A percentile compares a stretch with the other conserved stretches of the same genome.
Conservation (phyloP, 2,113 vertebrate genomes). For the Herpailurus yagouaroundi region DNA sequence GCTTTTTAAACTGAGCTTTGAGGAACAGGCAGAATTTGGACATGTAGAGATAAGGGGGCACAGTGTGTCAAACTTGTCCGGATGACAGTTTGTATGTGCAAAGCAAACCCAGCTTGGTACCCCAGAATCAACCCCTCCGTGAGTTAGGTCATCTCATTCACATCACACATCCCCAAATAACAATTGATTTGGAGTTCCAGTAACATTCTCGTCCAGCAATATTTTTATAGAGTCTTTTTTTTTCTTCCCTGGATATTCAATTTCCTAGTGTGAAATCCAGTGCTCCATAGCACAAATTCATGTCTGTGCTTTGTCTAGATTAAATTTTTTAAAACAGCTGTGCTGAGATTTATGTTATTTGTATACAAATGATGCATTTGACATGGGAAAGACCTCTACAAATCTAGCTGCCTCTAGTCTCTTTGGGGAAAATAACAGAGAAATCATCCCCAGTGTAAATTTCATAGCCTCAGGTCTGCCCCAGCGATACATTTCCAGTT, state of each 20-base stretch:
- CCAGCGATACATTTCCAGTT: neutral
- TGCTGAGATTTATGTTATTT: neutral
- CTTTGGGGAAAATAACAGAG: neutral
- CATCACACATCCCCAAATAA: neutral
- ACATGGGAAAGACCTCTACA: neutral
- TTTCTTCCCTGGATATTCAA: neutral
- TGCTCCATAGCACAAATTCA: neutral
- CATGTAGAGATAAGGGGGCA: neutral
- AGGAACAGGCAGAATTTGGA: neutral
- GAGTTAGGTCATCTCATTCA: neutral
- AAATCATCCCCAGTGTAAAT: neutral
- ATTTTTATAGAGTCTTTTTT: neutral
- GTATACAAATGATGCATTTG: neutral
- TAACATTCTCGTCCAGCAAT: slow-evolving; percentile 9
- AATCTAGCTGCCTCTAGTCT: neutral
- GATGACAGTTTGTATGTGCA: too few species aligned
- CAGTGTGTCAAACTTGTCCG: neutral
- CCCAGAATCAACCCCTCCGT: neutral
- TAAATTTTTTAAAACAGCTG: neutral
- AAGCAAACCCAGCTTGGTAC: neutral
- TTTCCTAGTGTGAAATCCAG: neutral
- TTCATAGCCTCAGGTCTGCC: neutral
- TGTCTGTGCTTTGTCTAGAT: neutral
- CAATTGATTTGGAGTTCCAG: neutral
- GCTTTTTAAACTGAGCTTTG: neutral